Base-by-base conservation (phyloP, 92 coral and sea anemone species). In the Porites lobata region DNA sequence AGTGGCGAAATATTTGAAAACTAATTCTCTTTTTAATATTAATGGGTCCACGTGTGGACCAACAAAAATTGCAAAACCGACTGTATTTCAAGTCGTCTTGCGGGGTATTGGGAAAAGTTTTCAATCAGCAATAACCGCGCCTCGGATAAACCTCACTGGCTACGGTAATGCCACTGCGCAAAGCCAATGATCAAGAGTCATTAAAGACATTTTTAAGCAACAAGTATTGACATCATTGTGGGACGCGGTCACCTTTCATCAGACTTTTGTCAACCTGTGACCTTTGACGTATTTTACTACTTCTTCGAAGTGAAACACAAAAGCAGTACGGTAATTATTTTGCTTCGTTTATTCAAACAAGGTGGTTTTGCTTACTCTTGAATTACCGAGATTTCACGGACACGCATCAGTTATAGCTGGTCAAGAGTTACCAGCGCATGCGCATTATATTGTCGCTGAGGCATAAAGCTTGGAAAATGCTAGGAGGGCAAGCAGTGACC, bases 101-200 rank as follows among this genome's bases (percentile, higher is more conserved):
- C 91, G 91, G 94, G 94, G 91, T 87, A 91, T 91, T 87, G 91
- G 94, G 90, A 91, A 87, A 91, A 91, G 94, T 91, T 91, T 91
- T 91, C 94, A 91, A 91, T 91, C 88, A 91, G 94, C 95, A 92
- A 92, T 92, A 92, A 89, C 92, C 95, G 90, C 95, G 90, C 83
- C 92, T 85, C 94, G 92, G 90, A 90, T 90, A 72, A 90, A 67
- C 95, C 93, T 93, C 95, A 90, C 78, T 75, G 86, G 87, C 94
- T 93, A 93, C 92, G 89, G 91, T 93, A 85, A 93, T 93, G 96
- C 96, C 94, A 93, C 96, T 90, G 96, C 96, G 96, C 96, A 93
- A 93, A 93, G 96, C 90, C 90, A 26, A 65, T 13, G 12, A 0
- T 17, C 0, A 0, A 2, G 11, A 1, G 13, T 1, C 2, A 3